Base-by-base conservation (phyloP, 1,140 invertebrate genomes). In the Protaetia brevitarsis region DNA sequence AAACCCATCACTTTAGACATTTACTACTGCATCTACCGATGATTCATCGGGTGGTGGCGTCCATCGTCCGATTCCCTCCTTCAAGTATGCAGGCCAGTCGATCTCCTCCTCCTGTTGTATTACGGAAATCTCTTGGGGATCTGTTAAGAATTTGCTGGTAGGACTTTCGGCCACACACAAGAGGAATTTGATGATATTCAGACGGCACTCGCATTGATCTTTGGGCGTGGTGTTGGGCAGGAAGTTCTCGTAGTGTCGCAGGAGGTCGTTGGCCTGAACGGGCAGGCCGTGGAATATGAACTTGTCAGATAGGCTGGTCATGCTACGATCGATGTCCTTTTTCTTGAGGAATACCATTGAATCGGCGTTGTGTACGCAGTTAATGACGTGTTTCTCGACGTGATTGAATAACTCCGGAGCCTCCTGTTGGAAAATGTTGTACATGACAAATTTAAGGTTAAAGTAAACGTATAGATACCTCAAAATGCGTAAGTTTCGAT, bases 211-310 rank as follows among this genome's bases (percentile, higher is more conserved):
- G 4, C 63, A 30, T 31, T 73, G 67, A 29, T 69, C 28, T 60
- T 76, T 65, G 7, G 68, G 56, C 5, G 68, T 19, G 45, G 60
- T 59, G 5, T 58, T 41, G n/a, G 67, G 34, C 5, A 76, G 66
- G 58, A 73, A 77, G n/a, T 69, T 72, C 3, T 74, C 63, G 65
- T 77, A 75, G n/a, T 66, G 23, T 16, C 30, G 31, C 26, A 66
- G 63, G 21, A 78, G 66, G 10, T 73, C 68, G 27, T 69, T 63
- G 3, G 75, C 69, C 65, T 77, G 72, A 2, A 31, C 13, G 13
- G 64, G 56, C 37, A 77, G 76, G 1, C 75, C 75, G 66, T 78
- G 76, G 57, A 77, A 76, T 21, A 64, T 64, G 59, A 73, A 76
- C 58, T 77, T 77, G 23, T 75, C 72, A 28, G 68, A 59, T 69